Conservation (phyloP, 2,113 vertebrate genomes). For the Pachyramphus minor region DNA sequence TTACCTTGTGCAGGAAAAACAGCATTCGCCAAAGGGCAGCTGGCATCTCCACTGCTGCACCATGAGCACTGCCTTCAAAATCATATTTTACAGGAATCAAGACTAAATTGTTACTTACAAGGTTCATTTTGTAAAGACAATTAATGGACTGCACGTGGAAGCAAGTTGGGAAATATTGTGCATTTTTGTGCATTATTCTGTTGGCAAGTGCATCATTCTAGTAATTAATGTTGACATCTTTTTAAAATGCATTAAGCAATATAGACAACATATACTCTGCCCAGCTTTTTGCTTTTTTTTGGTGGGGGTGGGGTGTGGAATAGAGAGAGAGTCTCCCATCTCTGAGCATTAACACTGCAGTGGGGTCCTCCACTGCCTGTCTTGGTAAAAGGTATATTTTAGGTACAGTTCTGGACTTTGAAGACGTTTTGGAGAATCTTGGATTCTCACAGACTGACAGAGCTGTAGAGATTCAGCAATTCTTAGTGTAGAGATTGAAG, state of each 20-base stretch:
- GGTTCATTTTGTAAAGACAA: constrained; percentile 43
- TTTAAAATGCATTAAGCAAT: constrained; percentile 60
- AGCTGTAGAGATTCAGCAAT: neutral
- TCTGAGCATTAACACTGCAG: neutral
- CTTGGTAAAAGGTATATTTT: neutral
- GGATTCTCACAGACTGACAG: neutral
- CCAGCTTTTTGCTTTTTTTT: neutral
- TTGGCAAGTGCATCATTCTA: constrained; percentile 25
- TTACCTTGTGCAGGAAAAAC: neutral
- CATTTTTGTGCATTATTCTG: constrained; percentile 41
- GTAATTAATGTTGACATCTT: constrained; percentile 59
- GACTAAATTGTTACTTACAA: constrained; percentile 5
- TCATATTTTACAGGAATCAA: constrained; percentile 8
- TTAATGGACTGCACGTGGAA: neutral
- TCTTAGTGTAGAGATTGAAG: neutral
- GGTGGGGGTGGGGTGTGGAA: neutral
- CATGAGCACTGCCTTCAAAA: neutral
- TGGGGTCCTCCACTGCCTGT: neutral
- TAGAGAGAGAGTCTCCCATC: neutral
- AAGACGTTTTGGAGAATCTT: neutral
- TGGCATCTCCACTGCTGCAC: neutral
- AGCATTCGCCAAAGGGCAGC: neutral
- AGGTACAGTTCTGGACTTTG: neutral
- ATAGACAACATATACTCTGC: constrained; percentile 58
- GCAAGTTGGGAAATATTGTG: neutral